Percentiles rank a stretch among this genome's conserved stretches.
These are phyloP conservation scores for Xenops minutus DNA, from an alignment of 2,797 vertebrate species.

Conservation along the genomic window DNA sequence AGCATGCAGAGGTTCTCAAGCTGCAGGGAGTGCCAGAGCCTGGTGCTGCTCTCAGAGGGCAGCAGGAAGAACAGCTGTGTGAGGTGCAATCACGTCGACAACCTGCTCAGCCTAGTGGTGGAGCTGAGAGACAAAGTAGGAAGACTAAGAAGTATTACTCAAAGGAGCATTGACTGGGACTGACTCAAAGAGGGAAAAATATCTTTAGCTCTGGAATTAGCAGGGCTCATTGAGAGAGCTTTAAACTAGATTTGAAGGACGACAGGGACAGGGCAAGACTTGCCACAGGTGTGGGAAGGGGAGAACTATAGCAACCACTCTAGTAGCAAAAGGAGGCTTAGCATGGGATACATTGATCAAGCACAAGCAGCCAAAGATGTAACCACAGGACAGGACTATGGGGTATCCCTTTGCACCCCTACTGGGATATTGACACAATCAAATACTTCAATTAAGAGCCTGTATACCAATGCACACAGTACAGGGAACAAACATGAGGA, in stretches of 20 bases:
- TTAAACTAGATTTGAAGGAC: not conserved
- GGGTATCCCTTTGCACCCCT: not conserved
- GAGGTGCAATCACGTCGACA: not conserved
- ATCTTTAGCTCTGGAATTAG: not conserved
- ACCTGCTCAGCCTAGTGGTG: not conserved
- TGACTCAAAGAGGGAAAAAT: not conserved
- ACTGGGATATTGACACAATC: not conserved
- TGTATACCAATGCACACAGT: rapidly evolving
- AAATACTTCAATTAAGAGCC: not conserved
- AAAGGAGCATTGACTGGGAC: not conserved
- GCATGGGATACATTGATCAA: not conserved
- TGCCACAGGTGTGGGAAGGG: not conserved
- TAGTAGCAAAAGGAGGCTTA: not conserved
- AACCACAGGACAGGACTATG: not conserved
- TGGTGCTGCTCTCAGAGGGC: not conserved
- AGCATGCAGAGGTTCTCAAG: not conserved
- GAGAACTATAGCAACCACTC: not conserved
- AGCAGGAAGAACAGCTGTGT: not conserved
- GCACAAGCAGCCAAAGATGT: not conserved
- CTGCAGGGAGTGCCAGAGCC: not conserved
- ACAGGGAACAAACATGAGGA: not conserved
- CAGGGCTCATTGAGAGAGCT: not conserved
- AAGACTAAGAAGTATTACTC: not conserved
- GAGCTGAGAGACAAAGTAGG: not conserved
- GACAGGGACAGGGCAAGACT: not conserved